Evolutionary conservation across 2,797 vertebrate species (phyloP), one percentile per base, ranked within the genome.

Genomic region (Hoplostethus mediterraneus): DNA sequence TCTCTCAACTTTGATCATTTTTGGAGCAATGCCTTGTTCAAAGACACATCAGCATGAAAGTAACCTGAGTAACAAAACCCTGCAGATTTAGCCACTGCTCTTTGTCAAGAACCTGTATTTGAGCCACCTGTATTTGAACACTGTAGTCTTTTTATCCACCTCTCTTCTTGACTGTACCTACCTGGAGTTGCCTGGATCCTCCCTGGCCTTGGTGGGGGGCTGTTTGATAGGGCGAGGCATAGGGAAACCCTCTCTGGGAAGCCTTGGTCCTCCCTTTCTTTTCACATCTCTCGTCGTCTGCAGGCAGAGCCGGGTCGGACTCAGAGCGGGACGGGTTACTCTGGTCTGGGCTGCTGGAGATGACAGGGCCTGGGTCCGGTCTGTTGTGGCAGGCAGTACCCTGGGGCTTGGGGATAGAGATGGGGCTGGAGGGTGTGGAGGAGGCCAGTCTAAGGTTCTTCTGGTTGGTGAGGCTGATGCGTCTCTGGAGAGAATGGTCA

Each of bases 391-490:
- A 74, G 2, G 81, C 69, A 48, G 75, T 58, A 9, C 80, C 71
- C 38, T 81, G 81, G 7, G 87, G 79, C 51, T 91, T 89, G 4
- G 87, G 87, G 71, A 91, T 89, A 12, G 90, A 78, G 36, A 91
- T 85, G 14, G 93, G 89, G 33, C 72, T 84, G 40, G 90, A 85
- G 4, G 81, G 63, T 5, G 63, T 60, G 4, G 87, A 73, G n/a
- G 90, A 88, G 28, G 75, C 87, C 71, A 79, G 81, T 83, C 81
- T 89, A 90, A 98, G 92, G 88, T 98, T 99, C 94, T 95, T 98
- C 91, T 95, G 96, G 85, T 97, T 97, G 84, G 96, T 96, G 81
- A 97, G 94, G 87, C 92, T 95, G 83, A 97, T 93, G 73, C 94
- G 90, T 79, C 96, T 94, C 63, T 97, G 96, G 21, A 98, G 94